Percentiles rank a stretch among this genome's conserved stretches.
Conservation (phyloP, 1,140 invertebrate genomes). For the Polypedilum pembai region DNA sequence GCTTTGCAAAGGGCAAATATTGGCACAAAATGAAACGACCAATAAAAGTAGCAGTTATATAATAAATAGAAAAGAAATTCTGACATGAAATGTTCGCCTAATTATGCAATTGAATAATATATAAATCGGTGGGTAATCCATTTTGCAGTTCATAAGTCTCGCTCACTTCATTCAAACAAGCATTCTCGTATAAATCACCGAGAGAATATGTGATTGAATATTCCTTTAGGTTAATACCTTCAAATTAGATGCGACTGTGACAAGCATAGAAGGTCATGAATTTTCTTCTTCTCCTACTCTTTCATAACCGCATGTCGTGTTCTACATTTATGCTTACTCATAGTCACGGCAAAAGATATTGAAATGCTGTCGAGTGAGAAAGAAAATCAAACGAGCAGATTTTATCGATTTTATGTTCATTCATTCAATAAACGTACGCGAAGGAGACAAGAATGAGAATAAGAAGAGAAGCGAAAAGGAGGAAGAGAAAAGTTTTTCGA, state of each 20-base stretch:
- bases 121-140: background rate
- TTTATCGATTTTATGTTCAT: background rate
- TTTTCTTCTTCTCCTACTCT: background rate
- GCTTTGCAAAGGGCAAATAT: background rate
- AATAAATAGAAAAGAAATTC: constrained; percentile 1
- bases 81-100: background rate
- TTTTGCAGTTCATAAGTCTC: background rate
- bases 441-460: background rate
- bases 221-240: constrained; percentile 3
- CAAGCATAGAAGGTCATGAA: background rate
- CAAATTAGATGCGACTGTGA: constrained; percentile 4
- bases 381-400: background rate
- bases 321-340: background rate
- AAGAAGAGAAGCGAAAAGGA: background rate
- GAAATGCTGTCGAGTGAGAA: background rate
- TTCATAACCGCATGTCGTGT: background rate
- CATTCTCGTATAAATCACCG: background rate
- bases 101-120: constrained; percentile 9
- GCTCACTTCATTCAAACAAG: background rate
- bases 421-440: constrained; percentile 17
- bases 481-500: background rate
- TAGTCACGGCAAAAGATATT: background rate
- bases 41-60: background rate
- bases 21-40: background rate
- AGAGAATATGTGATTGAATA: background rate